Percentiles rank a stretch among this genome's conserved stretches.
Conservation (phyloP, 2,888 invertebrate genomes). For the Dolichomitus sp. region DNA sequence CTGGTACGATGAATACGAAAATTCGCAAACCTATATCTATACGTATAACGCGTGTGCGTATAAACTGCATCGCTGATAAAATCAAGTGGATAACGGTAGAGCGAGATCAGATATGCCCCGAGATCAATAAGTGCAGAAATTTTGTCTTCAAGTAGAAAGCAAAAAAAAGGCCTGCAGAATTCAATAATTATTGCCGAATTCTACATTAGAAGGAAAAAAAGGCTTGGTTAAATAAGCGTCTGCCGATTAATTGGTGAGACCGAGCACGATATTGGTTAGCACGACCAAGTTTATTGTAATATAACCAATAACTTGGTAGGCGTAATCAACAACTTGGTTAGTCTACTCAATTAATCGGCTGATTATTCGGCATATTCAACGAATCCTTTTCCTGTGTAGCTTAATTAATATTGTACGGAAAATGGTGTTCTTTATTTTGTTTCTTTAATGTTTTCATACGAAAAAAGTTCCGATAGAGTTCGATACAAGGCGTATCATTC, state of each 20-base stretch:
- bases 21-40: constrained; percentile 25
- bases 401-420: too few relatives aligned
- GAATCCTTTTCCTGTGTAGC: too few relatives aligned
- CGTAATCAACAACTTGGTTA: too few relatives aligned
- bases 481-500: neutral
- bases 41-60: neutral
- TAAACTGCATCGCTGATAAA: constrained; percentile 4
- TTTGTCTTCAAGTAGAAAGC: neutral
- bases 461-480: neutral
- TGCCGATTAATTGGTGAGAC: too few relatives aligned
- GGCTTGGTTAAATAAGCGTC: too few relatives aligned
- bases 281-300: too few relatives aligned
- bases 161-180: neutral
- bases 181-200: neutral
- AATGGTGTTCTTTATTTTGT: neutral
- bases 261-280: too few relatives aligned
- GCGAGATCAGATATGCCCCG: constrained; percentile 7
- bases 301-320: too few relatives aligned
- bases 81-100: constrained; percentile 19
- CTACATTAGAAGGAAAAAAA: too few relatives aligned
- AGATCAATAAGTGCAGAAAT: neutral
- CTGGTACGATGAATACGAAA: constrained; percentile 45
- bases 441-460: neutral
- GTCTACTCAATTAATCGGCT: too few relatives aligned
- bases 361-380: too few relatives aligned